These are phyloP conservation scores for Rhincodon typus DNA, from an alignment of 2,797 vertebrate species.

Conservation along the genomic window DNA sequence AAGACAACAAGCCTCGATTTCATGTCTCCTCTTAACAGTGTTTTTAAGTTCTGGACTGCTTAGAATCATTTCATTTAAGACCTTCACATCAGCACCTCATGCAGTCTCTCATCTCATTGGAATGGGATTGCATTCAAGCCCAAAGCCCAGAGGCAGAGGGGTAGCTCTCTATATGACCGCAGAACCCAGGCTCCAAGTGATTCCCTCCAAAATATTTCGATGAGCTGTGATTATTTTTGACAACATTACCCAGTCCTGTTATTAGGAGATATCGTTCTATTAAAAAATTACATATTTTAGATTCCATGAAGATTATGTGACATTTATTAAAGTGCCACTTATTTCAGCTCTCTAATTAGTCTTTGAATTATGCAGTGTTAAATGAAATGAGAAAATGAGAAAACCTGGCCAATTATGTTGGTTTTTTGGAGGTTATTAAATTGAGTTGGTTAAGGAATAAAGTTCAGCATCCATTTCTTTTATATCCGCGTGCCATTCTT, in stretches of 20 bases:
- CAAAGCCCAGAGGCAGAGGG: neutral
- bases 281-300: conserved; percentile 2
- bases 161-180: neutral
- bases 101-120: neutral
- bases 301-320: neutral
- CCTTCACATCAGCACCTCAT: neutral
- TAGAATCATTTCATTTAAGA: neutral
- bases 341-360: conserved; percentile 1
- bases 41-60: no score
- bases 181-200: neutral
- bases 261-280: neutral
- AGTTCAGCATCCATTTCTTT: neutral
- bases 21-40: no score
- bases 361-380: conserved; percentile 21
- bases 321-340: conserved; percentile 10
- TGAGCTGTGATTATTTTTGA: neutral
- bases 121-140: neutral
- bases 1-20: no score
- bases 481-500: neutral
- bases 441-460: neutral
- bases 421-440: neutral
- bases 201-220: neutral
- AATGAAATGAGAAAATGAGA: neutral
- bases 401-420: neutral
- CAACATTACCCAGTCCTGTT: neutral